Conservation (phyloP, 2,113 vertebrate genomes). For the Amblyopsis rosae region DNA sequence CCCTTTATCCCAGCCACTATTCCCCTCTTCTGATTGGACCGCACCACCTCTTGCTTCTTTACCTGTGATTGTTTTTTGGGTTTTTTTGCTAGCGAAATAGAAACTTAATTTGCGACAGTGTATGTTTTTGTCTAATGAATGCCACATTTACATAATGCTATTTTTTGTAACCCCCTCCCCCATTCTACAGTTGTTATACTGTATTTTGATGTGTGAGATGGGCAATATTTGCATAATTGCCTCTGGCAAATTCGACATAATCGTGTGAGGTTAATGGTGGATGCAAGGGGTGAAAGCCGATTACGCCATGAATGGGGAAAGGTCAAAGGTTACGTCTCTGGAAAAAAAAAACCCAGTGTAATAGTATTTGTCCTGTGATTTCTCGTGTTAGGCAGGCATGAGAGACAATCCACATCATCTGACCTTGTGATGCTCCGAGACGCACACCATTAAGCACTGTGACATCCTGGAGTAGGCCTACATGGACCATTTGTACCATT, state of each 20-base stretch:
- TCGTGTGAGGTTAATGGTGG: constrained; percentile 20
- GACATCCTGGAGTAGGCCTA: constrained; percentile 3
- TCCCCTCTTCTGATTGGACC: not conserved
- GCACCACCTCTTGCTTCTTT: too few relatives aligned
- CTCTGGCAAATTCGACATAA: constrained; percentile 29
- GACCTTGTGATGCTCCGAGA: constrained; percentile 20
- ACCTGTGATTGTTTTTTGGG: constrained; percentile 42
- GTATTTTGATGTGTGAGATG: not conserved
- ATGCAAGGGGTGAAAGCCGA: constrained; percentile 18
- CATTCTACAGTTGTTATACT: too few relatives aligned
- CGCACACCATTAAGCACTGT: constrained; percentile 11
- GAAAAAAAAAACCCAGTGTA: constrained; percentile 10
- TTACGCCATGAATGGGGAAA: constrained; percentile 7
- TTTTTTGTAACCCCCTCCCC: constrained; percentile 44
- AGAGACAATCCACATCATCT: constrained; percentile 21
- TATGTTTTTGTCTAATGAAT: constrained; percentile 61
- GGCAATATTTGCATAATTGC: constrained; percentile 41
- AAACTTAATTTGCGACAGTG: constrained; percentile 57
- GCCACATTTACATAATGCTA: constrained; percentile 58
- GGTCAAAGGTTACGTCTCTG: constrained; percentile 43
- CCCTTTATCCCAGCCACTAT: not conserved
- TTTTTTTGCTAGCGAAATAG: constrained; percentile 14
- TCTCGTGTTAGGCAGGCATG: constrained; percentile 26
- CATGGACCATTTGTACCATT: too few relatives aligned
- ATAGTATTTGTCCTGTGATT: constrained; percentile 6